phyloP scores from a whole-genome alignment of 2,888 invertebrate genomes.

The Patella depressa region DNA sequence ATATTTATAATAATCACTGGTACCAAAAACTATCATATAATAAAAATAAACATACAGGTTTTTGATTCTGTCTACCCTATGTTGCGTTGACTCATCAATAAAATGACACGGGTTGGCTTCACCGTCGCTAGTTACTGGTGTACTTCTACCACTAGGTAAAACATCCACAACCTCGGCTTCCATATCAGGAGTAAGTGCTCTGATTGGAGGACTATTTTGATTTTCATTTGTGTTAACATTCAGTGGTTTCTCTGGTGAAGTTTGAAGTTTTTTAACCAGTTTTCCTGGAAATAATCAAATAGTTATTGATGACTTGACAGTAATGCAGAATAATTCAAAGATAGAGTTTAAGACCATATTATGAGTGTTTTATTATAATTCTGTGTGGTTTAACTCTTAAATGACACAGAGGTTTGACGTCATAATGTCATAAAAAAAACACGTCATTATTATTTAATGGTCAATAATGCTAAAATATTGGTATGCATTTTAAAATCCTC shows the following conservation, averaged over 20 bases:
- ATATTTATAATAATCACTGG: no score
- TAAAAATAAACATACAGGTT: not conserved
- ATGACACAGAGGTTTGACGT: no score
- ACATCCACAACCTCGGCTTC: not conserved
- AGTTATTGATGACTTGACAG: not conserved
- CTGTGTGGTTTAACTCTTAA: no score
- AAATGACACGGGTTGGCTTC: not conserved
- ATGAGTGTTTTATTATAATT: no score
- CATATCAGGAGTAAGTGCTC: not conserved
- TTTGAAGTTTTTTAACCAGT: not conserved
- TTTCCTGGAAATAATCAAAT: not conserved
- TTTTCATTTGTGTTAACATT: not conserved
- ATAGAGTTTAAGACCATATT: no score
- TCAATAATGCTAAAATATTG: no score
- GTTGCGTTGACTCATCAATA: not conserved
- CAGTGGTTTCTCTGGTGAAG: not conserved
- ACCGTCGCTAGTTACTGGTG: not conserved
- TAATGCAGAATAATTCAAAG: not conserved
- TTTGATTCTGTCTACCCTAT: constrained; percentile 1
- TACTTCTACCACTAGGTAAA: not conserved
- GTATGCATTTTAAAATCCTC: no score
- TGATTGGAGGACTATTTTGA: not conserved
- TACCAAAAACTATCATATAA: no score
- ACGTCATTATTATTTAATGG: no score
- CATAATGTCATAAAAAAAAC: no score